Evolutionary conservation across 2,888 invertebrate genomes (phyloP).

Genomic region (Hyppa rectilinea): DNA sequence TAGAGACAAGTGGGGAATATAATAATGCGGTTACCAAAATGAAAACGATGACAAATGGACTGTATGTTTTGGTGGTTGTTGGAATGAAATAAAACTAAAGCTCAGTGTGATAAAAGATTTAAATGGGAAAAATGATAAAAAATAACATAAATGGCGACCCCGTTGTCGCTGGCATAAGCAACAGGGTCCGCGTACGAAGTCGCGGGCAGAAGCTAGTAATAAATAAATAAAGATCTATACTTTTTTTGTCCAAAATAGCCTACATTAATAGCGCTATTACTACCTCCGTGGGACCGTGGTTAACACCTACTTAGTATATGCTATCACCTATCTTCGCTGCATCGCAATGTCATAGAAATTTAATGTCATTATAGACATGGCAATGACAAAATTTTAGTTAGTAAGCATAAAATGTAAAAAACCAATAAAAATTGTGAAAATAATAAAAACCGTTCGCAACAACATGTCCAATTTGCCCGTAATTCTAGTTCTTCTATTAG

Average conservation of each 20-base stretch:
- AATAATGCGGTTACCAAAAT: too few species aligned
- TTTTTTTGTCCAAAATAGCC: neutral
- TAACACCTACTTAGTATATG: neutral
- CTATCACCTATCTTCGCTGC: neutral
- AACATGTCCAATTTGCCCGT: conserved; percentile 50
- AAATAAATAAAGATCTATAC: too few species aligned
- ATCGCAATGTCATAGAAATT: conserved; percentile 1
- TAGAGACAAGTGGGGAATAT: too few species aligned
- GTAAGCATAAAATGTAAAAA: neutral
- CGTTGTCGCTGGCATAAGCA: too few species aligned
- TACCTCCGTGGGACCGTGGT: neutral
- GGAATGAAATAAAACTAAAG: too few species aligned
- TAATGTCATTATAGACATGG: neutral
- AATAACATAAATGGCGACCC: too few species aligned
- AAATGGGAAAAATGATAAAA: too few species aligned
- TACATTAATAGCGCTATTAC: neutral
- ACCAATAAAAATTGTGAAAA: conserved; percentile 19
- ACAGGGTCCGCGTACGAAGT: too few species aligned
- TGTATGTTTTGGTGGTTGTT: too few species aligned
- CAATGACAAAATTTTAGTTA: neutral
- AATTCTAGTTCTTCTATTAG: conserved; percentile 52
- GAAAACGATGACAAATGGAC: too few species aligned
- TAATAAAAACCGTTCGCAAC: neutral
- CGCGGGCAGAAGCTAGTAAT: too few species aligned
- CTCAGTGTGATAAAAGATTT: too few species aligned